These are phyloP conservation scores for Dissostichus mawsoni DNA, from an alignment of 2,113 vertebrate species.

Conservation along the genomic window DNA sequence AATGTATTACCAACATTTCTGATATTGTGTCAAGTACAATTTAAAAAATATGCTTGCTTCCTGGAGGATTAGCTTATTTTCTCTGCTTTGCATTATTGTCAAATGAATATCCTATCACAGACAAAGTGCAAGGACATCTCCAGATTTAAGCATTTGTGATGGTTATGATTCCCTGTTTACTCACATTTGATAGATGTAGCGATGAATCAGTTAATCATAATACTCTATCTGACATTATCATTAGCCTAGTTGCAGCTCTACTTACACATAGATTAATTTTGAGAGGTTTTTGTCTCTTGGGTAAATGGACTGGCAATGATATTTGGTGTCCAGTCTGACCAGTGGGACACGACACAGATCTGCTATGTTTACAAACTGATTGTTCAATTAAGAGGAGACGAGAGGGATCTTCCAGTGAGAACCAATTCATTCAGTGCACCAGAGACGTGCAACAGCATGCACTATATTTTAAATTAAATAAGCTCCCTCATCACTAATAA, in stretches of 20 bases:
- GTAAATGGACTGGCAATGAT: neutral
- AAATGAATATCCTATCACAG: neutral
- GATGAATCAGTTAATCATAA: no score
- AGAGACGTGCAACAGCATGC: slow-evolving; percentile 11
- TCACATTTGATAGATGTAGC: no score
- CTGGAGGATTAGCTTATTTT: neutral
- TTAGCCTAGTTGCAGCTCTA: neutral
- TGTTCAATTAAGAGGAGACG: slow-evolving; percentile 17
- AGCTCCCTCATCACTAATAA: slow-evolving; percentile 26
- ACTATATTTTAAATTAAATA: slow-evolving; percentile 43
- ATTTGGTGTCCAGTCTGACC: neutral
- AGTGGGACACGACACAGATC: slow-evolving; percentile 23
- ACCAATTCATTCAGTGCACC: slow-evolving; percentile 18
- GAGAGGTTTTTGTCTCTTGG: neutral
- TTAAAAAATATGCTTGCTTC: neutral
- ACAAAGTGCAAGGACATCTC: neutral
- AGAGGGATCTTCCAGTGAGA: slow-evolving; percentile 8
- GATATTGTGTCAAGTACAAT: neutral
- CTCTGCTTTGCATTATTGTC: no score
- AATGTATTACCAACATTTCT: neutral
- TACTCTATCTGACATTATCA: neutral
- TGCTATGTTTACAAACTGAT: slow-evolving; percentile 9
- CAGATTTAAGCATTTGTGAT: neutral
- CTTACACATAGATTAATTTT: neutral
- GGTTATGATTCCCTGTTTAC: no score